Evolutionary conservation across 2,888 invertebrate genomes (phyloP).

Genomic region (Morpho deidamia): DNA sequence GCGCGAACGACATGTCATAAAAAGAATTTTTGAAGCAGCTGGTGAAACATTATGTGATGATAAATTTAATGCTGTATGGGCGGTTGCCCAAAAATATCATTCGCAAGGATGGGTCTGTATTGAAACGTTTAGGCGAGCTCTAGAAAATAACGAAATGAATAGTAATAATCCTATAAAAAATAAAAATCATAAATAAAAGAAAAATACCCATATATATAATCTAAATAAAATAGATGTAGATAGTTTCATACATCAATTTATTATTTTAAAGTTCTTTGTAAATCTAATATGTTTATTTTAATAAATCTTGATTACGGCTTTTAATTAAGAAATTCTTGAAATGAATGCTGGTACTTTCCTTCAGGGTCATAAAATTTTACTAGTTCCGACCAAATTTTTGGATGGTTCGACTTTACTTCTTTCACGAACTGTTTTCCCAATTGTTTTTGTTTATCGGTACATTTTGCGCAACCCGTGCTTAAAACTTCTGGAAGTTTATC

Average conservation of each 20-base stretch:
- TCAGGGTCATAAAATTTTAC: conserved; percentile 78
- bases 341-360: conserved; percentile 71
- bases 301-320: background rate
- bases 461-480: conserved; percentile 82
- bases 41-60: conserved; percentile 71
- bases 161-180: conserved; percentile 10
- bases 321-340: conserved; percentile 49
- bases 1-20: conserved; percentile 49
- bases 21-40: conserved; percentile 69
- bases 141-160: conserved; percentile 29
- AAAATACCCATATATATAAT: background rate
- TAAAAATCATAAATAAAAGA: background rate
- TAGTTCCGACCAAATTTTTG: conserved; percentile 74
- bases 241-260: too few relatives aligned
- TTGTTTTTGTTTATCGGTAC: conserved; percentile 82
- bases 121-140: conserved; percentile 65
- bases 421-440: conserved; percentile 80
- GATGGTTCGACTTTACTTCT: conserved; percentile 74
- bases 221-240: background rate
- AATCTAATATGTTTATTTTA: background rate
- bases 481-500: conserved; percentile 84
- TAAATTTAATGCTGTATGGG: conserved; percentile 68
- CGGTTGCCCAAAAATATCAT: conserved; percentile 66
- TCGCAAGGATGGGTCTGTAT: conserved; percentile 73
- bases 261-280: too few relatives aligned